Evolutionary conservation across 2,888 invertebrate species (phyloP), one percentile per base, ranked within the genome.

Genomic region (Phytoseiulus persimilis): DNA sequence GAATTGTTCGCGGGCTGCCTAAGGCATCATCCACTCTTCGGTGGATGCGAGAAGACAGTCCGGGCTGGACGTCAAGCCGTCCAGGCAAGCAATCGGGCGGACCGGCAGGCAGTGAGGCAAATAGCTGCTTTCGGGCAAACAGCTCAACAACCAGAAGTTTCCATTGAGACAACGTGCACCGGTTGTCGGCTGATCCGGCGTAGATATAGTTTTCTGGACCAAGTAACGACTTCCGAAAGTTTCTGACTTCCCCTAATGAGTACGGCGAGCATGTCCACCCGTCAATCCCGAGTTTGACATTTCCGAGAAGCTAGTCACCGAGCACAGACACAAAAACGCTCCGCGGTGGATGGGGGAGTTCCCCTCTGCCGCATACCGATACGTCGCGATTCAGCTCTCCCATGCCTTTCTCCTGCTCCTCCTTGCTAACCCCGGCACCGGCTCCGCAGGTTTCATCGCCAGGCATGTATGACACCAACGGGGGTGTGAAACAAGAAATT

Each of bases 401-500:
- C n/a, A n/a, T n/a, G n/a, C n/a, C n/a, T n/a, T n/a, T n/a, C n/a
- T n/a, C n/a, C n/a, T n/a, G n/a, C n/a, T n/a, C n/a, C n/a, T n/a
- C n/a, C n/a, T n/a, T n/a, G n/a, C n/a, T n/a, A n/a, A n/a, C n/a
- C n/a, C n/a, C n/a, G n/a, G n/a, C n/a, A n/a, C 65, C 33, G 28
- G 11, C 31, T 9, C 33, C 31, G n/a, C 87, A 87, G 87, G 87
- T 87, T 87, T 90, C 91, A 89, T 28, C 91, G 90, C 90, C 91
- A 90, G 89, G 90, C 83, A 90, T 90, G 90, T 90, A 90, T 87
- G 87, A 87, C 83, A 45, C 90, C 87, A 90, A 90, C 83, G 90
- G 90, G 31, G 94, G 95, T 92, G 97, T 97, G 92, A 97, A 97
- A 93, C 97, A 97, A 93, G 97, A 97, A 84, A 98, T 98, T 92